Evolutionary conservation across 2,888 invertebrate genomes (phyloP).

Genomic region (Drosophila multiciliata): DNA sequence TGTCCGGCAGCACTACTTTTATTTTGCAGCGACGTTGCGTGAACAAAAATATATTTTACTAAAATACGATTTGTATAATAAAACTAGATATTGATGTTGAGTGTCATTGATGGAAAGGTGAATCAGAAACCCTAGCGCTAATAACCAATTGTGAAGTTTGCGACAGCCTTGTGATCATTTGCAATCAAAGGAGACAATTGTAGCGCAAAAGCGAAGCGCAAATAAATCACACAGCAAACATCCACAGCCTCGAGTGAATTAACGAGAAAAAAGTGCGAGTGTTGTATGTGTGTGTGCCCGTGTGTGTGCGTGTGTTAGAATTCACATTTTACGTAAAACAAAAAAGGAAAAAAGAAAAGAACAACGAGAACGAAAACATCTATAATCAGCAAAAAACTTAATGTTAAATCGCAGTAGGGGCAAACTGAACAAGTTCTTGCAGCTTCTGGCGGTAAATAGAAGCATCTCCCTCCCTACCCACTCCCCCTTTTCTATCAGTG

Average conservation of each 20-base stretch:
- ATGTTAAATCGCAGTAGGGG: conserved; percentile 84
- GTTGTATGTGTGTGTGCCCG: conserved; percentile 60
- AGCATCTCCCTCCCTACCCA: conserved; percentile 6
- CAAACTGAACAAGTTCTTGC: conserved; percentile 84
- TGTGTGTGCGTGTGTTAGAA: conserved; percentile 68
- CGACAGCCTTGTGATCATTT: conserved; percentile 35
- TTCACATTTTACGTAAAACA: conserved; percentile 75
- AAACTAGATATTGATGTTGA: conserved; percentile 58
- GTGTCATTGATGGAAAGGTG: conserved; percentile 64
- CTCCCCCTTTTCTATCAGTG: conserved; percentile 4
- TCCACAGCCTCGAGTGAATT: conserved; percentile 59
- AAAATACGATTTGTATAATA: conserved; percentile 67
- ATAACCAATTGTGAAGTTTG: conserved; percentile 31
- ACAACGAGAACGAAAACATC: conserved; percentile 27
- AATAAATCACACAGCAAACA: conserved; percentile 54
- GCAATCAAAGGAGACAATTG: conserved; percentile 50
- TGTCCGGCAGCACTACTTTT: conserved; percentile 57
- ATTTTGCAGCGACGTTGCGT: conserved; percentile 75
- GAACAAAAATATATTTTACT: conserved; percentile 75
- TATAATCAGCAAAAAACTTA: conserved; percentile 69
- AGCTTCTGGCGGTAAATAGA: conserved; percentile 83
- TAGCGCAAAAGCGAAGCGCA: conserved; percentile 71
- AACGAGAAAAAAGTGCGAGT: conserved; percentile 70
- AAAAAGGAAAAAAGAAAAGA: conserved; percentile 25
- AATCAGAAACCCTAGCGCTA: conserved; percentile 35